phyloP scores from a whole-genome alignment of 2,888 invertebrate genomes.

The Nematopogon swammerdamellus region DNA sequence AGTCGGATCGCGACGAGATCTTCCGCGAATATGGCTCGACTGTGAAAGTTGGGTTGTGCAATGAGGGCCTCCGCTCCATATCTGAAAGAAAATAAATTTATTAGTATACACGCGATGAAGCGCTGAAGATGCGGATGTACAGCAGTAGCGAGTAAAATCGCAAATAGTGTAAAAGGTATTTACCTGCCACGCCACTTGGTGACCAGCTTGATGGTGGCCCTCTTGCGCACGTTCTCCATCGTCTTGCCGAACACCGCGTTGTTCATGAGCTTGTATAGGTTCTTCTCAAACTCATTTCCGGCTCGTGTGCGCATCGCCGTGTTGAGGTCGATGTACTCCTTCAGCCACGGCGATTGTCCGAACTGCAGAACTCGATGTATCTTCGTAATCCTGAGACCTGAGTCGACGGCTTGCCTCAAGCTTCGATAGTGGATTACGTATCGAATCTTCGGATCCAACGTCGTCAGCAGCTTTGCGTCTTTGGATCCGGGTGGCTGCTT shows the following conservation, averaged over 20 bases:
- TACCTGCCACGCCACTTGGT: slow-evolving; percentile 14
- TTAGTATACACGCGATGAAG: too few species aligned
- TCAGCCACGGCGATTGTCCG: slow-evolving; percentile 20
- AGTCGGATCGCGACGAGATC: slow-evolving; percentile 23
- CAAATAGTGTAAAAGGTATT: too few species aligned
- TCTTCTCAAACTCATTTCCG: slow-evolving; percentile 21
- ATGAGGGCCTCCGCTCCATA: slow-evolving; percentile 20
- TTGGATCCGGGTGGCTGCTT: slow-evolving; percentile 8
- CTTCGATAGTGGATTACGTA: slow-evolving; percentile 23
- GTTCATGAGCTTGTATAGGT: too few species aligned
- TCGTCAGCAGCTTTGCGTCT: slow-evolving; percentile 16
- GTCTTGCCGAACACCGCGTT: too few species aligned
- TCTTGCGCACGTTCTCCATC: slow-evolving; percentile 30
- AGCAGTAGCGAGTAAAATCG: too few species aligned
- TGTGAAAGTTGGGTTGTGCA: slow-evolving; percentile 21
- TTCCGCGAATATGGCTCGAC: slow-evolving; percentile 18
- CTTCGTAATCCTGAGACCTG: slow-evolving; percentile 1
- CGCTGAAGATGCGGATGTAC: too few species aligned
- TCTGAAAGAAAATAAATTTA: too few species aligned
- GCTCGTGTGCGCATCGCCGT: slow-evolving; percentile 19
- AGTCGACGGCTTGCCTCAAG: slow-evolving; percentile 11
- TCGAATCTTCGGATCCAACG: slow-evolving; percentile 13
- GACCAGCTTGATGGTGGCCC: slow-evolving; percentile 25
- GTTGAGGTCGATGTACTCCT: slow-evolving; percentile 14
- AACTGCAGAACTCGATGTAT: slow-evolving; percentile 20